Evolutionary conservation across 2,888 invertebrate genomes (phyloP).

Genomic region (Celastrina argiolus): DNA sequence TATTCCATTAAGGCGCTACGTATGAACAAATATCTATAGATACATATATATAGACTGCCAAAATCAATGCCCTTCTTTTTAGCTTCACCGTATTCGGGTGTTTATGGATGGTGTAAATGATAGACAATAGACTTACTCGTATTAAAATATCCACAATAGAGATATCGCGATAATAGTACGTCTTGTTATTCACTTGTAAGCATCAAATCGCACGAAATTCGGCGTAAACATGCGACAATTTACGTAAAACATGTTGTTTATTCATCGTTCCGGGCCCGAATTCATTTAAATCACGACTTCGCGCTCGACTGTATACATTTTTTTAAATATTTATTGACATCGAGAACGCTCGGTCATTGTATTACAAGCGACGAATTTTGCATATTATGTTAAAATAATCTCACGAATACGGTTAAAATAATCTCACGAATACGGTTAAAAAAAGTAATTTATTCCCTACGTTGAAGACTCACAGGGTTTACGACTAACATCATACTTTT

Average conservation of each 20-base stretch:
- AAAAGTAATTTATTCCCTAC: neutral
- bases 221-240: slow-evolving; percentile 8
- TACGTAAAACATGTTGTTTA: slow-evolving; percentile 26
- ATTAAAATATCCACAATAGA: too few relatives aligned
- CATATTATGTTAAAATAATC: slow-evolving; percentile 6
- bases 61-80: too few relatives aligned
- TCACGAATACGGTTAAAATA: slow-evolving; percentile 4
- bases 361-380: slow-evolving; percentile 35
- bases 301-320: slow-evolving; percentile 8
- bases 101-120: too few relatives aligned
- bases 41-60: too few relatives aligned
- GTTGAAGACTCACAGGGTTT: neutral
- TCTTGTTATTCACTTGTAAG: too few relatives aligned
- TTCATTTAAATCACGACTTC: slow-evolving; percentile 24
- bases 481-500: neutral
- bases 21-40: too few relatives aligned
- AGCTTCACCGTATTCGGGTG: too few relatives aligned
- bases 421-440: slow-evolving; percentile 1
- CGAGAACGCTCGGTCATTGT: slow-evolving; percentile 35
- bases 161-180: too few relatives aligned
- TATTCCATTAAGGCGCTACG: too few relatives aligned
- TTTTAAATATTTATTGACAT: slow-evolving; percentile 22
- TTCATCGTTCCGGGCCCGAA: slow-evolving; percentile 19
- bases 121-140: too few relatives aligned
- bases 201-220: neutral